Evolutionary conservation across 2,113 vertebrate species (phyloP), one percentile per base, ranked within the genome.

Genomic region (Podarcis raffonei): DNA sequence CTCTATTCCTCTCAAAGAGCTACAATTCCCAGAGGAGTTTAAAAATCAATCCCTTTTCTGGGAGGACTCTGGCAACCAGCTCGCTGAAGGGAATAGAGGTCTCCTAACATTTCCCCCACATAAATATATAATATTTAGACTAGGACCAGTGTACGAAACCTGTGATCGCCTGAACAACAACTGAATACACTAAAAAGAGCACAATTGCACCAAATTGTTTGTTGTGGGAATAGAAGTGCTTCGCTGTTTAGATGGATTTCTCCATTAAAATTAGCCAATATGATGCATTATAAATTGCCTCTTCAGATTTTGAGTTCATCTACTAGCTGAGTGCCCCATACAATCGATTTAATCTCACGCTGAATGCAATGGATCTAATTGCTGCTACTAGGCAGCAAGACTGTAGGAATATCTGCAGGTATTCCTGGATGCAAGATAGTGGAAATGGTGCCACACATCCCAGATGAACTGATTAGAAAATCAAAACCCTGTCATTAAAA

Each of bases 101-200:
- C 48, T 12, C 48, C 48, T 53, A 53, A 53, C 48, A 53, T 53
- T 53, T 53, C 2, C 48, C 48, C 48, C 48, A 53, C 9, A 53
- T 53, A 66, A 37, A 53, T 5, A 13, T 48, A 20, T 39, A 72
- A 57, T 57, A 81, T 30, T 22, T 39, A 76, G 62, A 79, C 42
- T 37, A 79, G 6, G 62, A 69, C 20, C 71, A 25, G 25, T 39
- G 5, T 25, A 39, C 39, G 75, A 89, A 84, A 84, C 35, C 32
- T 79, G 35, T 71, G 32, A 87, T 84, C 84, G 88, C 76, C n/a
- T 37, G 42, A 53, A 15, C 68, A 91, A 81, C n/a, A 27, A 23
- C 6, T 66, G 68, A 81, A 72, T 74, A 80, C 32, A 72, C 72
- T 37, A 87, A 85, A 71, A 81, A 81, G n/a, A 71, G 59, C 48